These are phyloP conservation scores for Tarsius wallacei DNA, from an alignment of 2,797 vertebrate species.

Conservation along the genomic window DNA sequence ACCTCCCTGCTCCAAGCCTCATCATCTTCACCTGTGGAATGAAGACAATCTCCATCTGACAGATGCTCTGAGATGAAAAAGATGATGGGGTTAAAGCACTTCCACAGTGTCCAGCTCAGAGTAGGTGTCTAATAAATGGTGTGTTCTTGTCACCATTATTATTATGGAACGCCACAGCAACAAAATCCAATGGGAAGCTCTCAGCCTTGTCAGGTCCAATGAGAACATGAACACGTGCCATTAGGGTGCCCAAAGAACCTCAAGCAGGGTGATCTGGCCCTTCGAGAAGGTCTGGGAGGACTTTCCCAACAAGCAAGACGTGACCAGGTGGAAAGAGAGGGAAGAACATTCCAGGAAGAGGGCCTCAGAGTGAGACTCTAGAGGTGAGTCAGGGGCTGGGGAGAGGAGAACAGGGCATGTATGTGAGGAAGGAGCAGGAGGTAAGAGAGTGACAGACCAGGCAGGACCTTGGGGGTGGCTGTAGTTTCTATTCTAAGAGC, in stretches of 20 bases:
- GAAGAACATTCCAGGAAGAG: neutral
- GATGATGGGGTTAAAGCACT: neutral
- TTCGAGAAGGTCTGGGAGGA: neutral
- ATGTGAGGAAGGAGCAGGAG: neutral
- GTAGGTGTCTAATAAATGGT: neutral
- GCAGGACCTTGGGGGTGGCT: neutral
- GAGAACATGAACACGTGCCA: neutral
- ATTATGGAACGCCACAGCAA: neutral
- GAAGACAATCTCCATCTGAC: neutral
- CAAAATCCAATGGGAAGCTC: neutral
- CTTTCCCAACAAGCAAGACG: neutral
- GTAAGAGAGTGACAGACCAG: neutral
- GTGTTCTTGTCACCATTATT: no score
- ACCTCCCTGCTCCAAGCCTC: neutral
- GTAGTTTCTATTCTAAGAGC: neutral
- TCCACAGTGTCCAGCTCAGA: neutral
- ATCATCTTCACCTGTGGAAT: neutral
- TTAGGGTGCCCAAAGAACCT: neutral
- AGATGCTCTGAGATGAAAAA: neutral
- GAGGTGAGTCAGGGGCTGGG: neutral
- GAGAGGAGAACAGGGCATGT: no score
- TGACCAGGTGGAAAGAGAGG: neutral
- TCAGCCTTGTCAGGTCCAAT: neutral
- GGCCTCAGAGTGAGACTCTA: neutral
- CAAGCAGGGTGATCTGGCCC: neutral